Evolutionary conservation across 2,113 vertebrate genomes (phyloP).

Genomic region (Malurus elegans): DNA sequence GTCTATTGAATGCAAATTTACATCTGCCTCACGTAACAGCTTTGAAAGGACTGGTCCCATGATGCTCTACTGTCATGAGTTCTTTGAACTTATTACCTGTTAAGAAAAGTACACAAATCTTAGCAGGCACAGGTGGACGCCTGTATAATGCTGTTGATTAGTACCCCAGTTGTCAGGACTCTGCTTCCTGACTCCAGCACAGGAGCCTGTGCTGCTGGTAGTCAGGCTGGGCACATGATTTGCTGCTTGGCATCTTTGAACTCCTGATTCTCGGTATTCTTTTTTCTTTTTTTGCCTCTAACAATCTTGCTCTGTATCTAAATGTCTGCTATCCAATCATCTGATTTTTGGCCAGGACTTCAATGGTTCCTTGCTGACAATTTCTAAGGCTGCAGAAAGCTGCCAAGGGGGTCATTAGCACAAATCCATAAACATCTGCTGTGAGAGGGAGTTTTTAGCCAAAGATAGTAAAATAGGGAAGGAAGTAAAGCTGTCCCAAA

Average conservation of each 20-base stretch:
- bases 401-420: slow-evolving; percentile 25
- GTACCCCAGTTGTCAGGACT: not conserved
- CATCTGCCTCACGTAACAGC: not conserved
- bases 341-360: slow-evolving; percentile 17
- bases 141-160: not conserved
- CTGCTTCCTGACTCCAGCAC: not conserved
- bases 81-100: not conserved
- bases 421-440: slow-evolving; percentile 43
- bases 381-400: slow-evolving; percentile 10
- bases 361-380: not conserved
- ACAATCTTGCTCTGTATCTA: not conserved
- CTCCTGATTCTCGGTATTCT: not conserved
- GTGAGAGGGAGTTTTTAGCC: not conserved
- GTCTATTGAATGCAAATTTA: not conserved
- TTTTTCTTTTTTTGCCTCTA: not conserved
- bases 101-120: not conserved
- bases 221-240: not conserved
- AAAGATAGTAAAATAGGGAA: not conserved
- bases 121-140: not conserved
- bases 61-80: not conserved
- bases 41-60: not conserved
- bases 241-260: not conserved
- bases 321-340: not conserved
- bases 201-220: not conserved
- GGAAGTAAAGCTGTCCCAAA: not conserved